Conservation (phyloP, 2,888 invertebrate genomes). For the Eutolmus rufibarbis region DNA sequence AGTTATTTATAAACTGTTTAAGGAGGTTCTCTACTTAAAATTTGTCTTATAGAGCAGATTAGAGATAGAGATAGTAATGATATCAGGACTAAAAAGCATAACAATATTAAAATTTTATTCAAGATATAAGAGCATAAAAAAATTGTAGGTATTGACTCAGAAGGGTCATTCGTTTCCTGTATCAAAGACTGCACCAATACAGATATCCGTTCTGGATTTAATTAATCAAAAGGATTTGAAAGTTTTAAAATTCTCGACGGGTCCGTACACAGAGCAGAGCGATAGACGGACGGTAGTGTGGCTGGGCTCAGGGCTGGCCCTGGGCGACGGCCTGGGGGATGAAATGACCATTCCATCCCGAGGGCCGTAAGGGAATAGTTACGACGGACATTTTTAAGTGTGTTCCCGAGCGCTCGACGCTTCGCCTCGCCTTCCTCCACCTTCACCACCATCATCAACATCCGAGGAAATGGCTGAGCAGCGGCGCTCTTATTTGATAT, state of each 20-base stretch:
- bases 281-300: not conserved
- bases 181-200: conserved; percentile 5
- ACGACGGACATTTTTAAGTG: conserved; percentile 39
- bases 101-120: not conserved
- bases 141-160: not conserved
- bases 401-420: not conserved
- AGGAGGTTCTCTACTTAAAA: too few species aligned
- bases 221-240: conserved; percentile 41
- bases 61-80: too few species aligned
- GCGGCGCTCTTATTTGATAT: conserved; percentile 39
- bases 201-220: conserved; percentile 31
- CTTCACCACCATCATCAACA: not conserved
- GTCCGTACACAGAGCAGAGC: not conserved
- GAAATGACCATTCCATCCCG: conserved; percentile 5
- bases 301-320: not conserved
- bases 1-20: too few species aligned
- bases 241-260: conserved; percentile 39
- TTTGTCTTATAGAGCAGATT: too few species aligned
- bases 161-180: not conserved
- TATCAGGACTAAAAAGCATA: too few species aligned
- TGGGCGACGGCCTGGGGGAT: not conserved
- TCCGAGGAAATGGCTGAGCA: conserved; percentile 23
- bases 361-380: conserved; percentile 38
- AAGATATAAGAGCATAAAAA: not conserved
- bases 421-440: not conserved